phyloP scores from a whole-genome alignment of 2,797 vertebrate species.

The Xiphophorus birchmanni region DNA sequence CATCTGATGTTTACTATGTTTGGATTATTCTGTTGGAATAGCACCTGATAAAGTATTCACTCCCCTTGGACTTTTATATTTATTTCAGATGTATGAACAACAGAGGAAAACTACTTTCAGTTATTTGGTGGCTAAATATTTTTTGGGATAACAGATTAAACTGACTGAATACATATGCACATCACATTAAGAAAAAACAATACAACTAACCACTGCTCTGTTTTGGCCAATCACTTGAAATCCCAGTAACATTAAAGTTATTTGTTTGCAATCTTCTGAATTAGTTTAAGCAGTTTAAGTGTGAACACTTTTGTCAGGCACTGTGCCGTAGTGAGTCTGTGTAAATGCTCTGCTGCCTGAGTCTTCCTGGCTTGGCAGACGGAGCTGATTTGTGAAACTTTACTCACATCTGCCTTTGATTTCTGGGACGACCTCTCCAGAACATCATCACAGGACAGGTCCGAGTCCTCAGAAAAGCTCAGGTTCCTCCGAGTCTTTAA shows the following conservation, averaged over 20 bases:
- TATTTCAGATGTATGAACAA: no score
- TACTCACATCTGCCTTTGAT: slow-evolving; percentile 92
- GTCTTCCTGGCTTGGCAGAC: neutral
- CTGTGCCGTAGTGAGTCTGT: neutral
- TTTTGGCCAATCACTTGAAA: no score
- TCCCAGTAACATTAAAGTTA: neutral
- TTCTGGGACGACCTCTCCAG: slow-evolving; percentile 94
- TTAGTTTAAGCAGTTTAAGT: neutral
- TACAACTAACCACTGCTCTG: neutral
- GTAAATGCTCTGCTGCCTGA: neutral
- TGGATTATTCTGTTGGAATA: neutral
- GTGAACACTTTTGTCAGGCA: neutral
- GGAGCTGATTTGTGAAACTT: neutral
- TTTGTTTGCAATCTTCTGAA: neutral
- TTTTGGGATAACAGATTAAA: neutral
- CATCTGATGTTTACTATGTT: neutral
- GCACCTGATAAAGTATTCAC: neutral
- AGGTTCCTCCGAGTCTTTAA: slow-evolving; percentile 88
- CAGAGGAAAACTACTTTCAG: neutral
- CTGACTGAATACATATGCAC: neutral
- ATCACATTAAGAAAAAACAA: neutral
- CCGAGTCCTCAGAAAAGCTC: slow-evolving; percentile 97
- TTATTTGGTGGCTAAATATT: neutral
- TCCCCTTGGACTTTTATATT: neutral
- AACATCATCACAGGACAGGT: slow-evolving; percentile 95